A percentile compares a stretch with the other conserved stretches of the same genome.
These are phyloP conservation scores for Escarpia spicata DNA, from an alignment of 2,888 invertebrate genomes.

Conservation along the genomic window DNA sequence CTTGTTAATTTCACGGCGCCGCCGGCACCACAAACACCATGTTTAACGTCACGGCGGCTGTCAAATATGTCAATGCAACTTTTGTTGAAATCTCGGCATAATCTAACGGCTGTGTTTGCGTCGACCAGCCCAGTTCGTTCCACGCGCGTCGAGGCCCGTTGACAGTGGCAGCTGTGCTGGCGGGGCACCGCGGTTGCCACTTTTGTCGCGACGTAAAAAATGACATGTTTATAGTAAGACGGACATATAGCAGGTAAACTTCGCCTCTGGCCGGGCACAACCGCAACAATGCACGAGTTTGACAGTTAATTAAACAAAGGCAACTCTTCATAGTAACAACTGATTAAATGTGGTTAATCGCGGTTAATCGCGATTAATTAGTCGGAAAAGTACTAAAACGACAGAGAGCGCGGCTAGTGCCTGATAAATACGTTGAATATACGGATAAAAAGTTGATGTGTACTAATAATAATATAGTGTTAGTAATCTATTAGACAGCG, in stretches of 20 bases:
- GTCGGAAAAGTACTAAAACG: background rate
- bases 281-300: background rate
- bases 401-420: background rate
- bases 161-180: background rate
- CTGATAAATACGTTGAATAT: background rate
- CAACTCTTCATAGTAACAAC: background rate
- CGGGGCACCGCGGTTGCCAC: background rate
- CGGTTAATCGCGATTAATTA: background rate
- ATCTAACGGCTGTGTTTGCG: background rate
- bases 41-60: background rate
- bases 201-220: background rate
- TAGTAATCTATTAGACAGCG: background rate
- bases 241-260: background rate
- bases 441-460: background rate
- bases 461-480: background rate
- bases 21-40: background rate
- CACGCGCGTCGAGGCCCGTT: background rate
- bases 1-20: slow-evolving; percentile 9
- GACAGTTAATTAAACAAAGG: background rate
- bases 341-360: background rate
- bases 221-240: slow-evolving; percentile 12
- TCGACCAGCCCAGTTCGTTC: background rate
- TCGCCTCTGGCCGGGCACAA: background rate
- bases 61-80: background rate
- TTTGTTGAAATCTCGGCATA: background rate